Percentiles rank a stretch among this genome's conserved stretches.
These are phyloP conservation scores for Pygocentrus nattereri DNA, from an alignment of 2,797 vertebrate genomes.

Conservation along the genomic window DNA sequence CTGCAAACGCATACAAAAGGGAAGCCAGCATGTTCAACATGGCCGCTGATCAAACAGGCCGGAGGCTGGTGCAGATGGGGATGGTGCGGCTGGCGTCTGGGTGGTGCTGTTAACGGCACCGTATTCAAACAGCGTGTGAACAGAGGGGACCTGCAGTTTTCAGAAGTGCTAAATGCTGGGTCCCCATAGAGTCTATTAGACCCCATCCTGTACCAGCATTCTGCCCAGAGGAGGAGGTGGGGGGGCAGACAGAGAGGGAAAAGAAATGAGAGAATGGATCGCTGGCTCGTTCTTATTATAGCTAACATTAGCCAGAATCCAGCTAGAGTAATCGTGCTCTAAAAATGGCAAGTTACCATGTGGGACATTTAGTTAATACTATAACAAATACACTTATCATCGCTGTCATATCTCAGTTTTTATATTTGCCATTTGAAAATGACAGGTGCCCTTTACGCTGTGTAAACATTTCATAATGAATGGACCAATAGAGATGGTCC, in stretches of 20 bases:
- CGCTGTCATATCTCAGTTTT: neutral
- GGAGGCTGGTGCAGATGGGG: constrained; percentile 56
- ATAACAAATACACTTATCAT: neutral
- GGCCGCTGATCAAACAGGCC: constrained; percentile 70
- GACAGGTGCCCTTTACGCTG: neutral
- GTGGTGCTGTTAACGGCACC: constrained; percentile 65
- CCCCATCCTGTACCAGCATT: constrained; percentile 61
- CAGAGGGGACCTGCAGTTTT: constrained; percentile 72
- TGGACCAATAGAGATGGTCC: neutral
- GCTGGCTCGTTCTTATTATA: constrained; percentile 12
- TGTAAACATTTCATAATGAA: neutral
- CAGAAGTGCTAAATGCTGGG: constrained; percentile 79
- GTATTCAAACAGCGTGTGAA: constrained; percentile 57
- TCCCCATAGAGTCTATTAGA: constrained; percentile 80
- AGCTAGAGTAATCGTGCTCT: neutral
- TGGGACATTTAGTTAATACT: neutral
- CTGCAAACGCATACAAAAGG: constrained; percentile 61
- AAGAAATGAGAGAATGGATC: constrained; percentile 34
- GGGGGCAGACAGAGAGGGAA: constrained; percentile 25
- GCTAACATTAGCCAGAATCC: neutral
- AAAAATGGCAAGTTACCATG: neutral
- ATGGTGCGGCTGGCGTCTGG: constrained; percentile 52
- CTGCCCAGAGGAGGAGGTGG: constrained; percentile 41
- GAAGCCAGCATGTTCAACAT: constrained; percentile 75
- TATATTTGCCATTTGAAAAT: neutral